Conservation (phyloP, 1,140 invertebrate genomes). For the Solenopsis fugax region DNA sequence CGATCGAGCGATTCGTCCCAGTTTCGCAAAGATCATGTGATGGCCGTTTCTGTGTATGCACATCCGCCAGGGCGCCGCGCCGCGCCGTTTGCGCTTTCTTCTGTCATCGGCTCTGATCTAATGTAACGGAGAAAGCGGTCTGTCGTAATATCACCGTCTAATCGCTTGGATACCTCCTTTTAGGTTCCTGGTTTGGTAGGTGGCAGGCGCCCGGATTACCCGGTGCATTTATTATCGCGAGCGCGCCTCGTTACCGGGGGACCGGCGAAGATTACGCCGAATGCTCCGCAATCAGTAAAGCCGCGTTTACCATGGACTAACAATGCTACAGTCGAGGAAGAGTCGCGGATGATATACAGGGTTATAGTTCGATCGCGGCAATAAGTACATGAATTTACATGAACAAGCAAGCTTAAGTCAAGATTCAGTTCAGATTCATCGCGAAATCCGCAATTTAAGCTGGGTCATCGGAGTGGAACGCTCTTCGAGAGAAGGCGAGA, state of each 20-base stretch:
- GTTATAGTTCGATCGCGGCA: slow-evolving; percentile 37
- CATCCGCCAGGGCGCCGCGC: neutral
- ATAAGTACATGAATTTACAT: slow-evolving; percentile 60
- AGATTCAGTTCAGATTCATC: neutral
- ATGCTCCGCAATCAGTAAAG: slow-evolving; percentile 25
- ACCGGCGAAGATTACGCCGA: neutral
- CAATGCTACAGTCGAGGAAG: slow-evolving; percentile 20
- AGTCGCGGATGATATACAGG: slow-evolving; percentile 30
- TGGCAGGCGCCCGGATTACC: neutral
- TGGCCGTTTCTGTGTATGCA: slow-evolving; percentile 23
- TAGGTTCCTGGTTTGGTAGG: slow-evolving; percentile 32
- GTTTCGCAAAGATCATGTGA: slow-evolving; percentile 60
- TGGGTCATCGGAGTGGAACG: neutral
- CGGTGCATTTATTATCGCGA: slow-evolving; percentile 49
- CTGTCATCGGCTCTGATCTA: slow-evolving; percentile 60
- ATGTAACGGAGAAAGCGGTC: slow-evolving; percentile 62
- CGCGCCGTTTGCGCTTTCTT: slow-evolving; percentile 55
- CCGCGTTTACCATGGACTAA: slow-evolving; percentile 1
- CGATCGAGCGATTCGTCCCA: slow-evolving; percentile 56
- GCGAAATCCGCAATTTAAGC: slow-evolving; percentile 10
- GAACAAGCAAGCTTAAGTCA: slow-evolving; percentile 15
- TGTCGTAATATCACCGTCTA: slow-evolving; percentile 60
- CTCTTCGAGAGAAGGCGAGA: neutral
- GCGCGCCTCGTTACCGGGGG: neutral
- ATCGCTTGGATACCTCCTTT: slow-evolving; percentile 38